Conservation (phyloP, 2,797 vertebrate species). For the Cyclopterus lumpus region DNA sequence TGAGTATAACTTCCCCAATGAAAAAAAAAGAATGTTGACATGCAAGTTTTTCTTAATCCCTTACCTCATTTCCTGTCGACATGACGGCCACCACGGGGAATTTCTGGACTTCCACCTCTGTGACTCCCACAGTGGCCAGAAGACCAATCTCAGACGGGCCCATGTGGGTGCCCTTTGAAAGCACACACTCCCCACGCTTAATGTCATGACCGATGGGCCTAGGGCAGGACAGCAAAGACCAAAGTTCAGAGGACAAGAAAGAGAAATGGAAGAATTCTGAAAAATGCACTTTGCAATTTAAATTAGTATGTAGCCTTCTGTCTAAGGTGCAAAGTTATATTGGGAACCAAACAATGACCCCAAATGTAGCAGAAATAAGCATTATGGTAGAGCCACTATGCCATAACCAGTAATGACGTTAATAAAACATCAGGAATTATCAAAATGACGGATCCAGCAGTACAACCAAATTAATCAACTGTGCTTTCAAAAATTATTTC, state of each 20-base stretch:
- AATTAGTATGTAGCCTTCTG: background rate
- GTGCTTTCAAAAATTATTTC: background rate
- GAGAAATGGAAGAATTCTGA: background rate
- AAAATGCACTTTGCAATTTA: background rate
- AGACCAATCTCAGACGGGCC: constrained; percentile 98
- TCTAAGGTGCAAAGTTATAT: background rate
- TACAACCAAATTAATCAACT: background rate
- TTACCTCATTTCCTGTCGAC: constrained; percentile 98
- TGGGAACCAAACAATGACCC: background rate
- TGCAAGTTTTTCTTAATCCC: background rate
- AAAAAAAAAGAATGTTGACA: background rate
- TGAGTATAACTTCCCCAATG: background rate
- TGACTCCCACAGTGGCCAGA: constrained; percentile 97
- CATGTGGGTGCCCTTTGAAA: constrained; percentile 98
- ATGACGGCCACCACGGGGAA: constrained; percentile 98
- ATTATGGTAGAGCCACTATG: background rate
- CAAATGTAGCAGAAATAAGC: background rate
- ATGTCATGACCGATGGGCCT: constrained; percentile 99
- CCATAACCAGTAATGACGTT: background rate
- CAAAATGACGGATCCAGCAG: no score
- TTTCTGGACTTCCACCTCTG: constrained; percentile 98
- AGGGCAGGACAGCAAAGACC: constrained; percentile 34
- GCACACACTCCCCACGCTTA: constrained; percentile 97
- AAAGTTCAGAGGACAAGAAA: background rate
- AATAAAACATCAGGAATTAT: background rate